Conservation (phyloP, 2,888 invertebrate genomes). For the Onthophagus sagittarius region DNA sequence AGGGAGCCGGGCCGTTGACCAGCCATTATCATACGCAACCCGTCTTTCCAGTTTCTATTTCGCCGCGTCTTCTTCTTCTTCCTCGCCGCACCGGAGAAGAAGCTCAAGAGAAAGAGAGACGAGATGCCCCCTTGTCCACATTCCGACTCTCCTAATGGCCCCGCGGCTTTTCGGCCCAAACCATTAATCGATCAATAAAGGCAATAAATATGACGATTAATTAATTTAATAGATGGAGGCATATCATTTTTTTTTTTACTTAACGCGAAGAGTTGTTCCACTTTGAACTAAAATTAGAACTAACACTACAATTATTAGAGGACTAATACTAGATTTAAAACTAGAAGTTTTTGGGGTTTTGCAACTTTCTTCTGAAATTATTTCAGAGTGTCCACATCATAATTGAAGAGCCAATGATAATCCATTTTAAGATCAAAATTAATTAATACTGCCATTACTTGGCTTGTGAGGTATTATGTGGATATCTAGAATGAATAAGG, state of each 20-base stretch:
- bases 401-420: no score
- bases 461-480: no score
- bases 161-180: slow-evolving; percentile 21
- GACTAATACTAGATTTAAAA: no score
- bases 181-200: slow-evolving; percentile 18
- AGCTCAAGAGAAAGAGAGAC: not conserved
- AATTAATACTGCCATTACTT: no score
- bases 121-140: slow-evolving; percentile 11
- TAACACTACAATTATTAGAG: no score
- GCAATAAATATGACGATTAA: slow-evolving; percentile 8
- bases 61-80: slow-evolving; percentile 33
- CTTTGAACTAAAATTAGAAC: no score
- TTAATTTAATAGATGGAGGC: slow-evolving; percentile 1
- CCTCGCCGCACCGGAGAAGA: slow-evolving; percentile 17
- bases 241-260: not conserved
- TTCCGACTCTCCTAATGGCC: slow-evolving; percentile 21
- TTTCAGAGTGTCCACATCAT: no score
- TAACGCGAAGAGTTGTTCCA: not conserved
- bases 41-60: slow-evolving; percentile 49
- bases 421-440: no score
- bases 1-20: slow-evolving; percentile 44
- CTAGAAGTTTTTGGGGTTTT: no score
- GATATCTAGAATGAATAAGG: no score
- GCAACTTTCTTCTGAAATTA: no score
- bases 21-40: slow-evolving; percentile 47